Evolutionary conservation across 64 coral and sea anemone species (phyloP).

Genomic region (Hydrozoanthus tunicans): DNA sequence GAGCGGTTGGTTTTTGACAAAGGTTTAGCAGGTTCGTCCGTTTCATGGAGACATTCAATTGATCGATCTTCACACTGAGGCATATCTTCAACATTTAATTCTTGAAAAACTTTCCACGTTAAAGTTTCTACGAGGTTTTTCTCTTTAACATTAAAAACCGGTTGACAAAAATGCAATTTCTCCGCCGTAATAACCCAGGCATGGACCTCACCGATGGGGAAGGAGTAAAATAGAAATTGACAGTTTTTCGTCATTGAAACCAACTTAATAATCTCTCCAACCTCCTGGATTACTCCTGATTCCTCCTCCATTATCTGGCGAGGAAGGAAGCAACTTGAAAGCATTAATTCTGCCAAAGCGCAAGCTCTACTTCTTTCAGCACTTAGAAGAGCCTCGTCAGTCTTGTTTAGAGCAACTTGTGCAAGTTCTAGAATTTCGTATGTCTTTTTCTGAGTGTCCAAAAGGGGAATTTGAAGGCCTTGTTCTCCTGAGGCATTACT

Average conservation of each 20-base stretch:
- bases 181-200: not conserved
- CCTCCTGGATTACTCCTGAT: not conserved
- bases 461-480: not conserved
- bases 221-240: not conserved
- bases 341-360: not conserved
- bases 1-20: no score
- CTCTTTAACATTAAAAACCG: not conserved
- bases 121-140: not conserved
- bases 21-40: not conserved
- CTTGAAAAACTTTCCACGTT: not conserved
- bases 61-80: not conserved
- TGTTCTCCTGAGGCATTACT: not conserved
- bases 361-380: not conserved
- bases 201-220: not conserved
- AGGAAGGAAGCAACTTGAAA: not conserved
- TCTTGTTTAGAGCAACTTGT: not conserved
- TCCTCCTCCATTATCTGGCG: not conserved
- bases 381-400: not conserved
- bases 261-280: not conserved
- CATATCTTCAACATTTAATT: not conserved
- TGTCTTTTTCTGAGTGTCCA: not conserved
- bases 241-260: not conserved
- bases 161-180: not conserved
- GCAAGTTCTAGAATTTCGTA: not conserved
- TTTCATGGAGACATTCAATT: not conserved